Base-by-base conservation (phyloP, 2,888 invertebrate genomes). In the Chrysina gloriosa region DNA sequence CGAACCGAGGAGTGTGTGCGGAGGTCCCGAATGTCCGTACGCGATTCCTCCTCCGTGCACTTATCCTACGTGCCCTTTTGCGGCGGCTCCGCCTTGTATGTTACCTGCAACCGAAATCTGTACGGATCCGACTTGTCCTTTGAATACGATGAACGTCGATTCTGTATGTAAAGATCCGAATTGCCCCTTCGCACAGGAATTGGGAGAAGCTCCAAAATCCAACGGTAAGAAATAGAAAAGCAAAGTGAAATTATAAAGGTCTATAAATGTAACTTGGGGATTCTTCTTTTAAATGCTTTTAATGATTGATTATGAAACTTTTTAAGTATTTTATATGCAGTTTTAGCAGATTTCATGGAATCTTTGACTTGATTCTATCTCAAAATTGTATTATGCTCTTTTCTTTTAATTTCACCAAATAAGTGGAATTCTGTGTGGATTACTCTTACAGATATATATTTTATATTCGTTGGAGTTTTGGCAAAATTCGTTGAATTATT, bases 1-100 rank as follows among this genome's bases (percentile, higher is more conserved):
- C 31, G 64, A 70, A 21, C 77, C 75, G n/a, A 77, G 71, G 52
- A 77, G 78, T 6, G 79, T 80, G 2, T 83, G 82, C 65, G 78
- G 78, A 1, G 79, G 74, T 65, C 72, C 75, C 0, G 52, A 68
- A 6, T 83, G 83, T 70, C 79, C 82, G 0, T 82, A 78, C 61
- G 76, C 78, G n/a, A 64, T 77, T 19, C 78, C 80, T 0, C 71
- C 72, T 0, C 76, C 78, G 1, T 77, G 77, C 54, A 70, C 71
- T 1, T 73, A 71, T 56, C 71, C 74, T 3, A 71, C 70, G 0
- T 77, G 77, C 48, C 76, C 77, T 3, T 76, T 75, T 65, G 68
- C 69, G 1, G 48, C 54, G 14, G 63, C 65, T 2, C 47, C 42
- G 9, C 56, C 67, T 25, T 66, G 65, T 29, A 45, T 48, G 52